Evolutionary conservation across 2,888 invertebrate species (phyloP).

Genomic region (Trachelus troglodyta): DNA sequence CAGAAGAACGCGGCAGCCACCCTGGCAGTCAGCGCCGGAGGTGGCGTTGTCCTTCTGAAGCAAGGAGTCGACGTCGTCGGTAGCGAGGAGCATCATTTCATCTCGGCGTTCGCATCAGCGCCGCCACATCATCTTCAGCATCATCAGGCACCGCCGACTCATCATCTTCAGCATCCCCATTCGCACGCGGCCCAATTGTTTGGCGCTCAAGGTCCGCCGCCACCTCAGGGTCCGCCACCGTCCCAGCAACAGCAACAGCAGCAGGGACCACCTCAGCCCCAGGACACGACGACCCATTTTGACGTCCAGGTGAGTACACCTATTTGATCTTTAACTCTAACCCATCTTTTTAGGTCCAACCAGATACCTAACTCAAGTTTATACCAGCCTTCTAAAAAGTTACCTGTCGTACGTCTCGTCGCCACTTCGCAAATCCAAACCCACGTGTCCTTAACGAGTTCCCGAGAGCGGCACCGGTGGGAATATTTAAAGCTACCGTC

Average conservation of each 20-base stretch:
- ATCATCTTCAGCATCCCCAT: conserved; percentile 69
- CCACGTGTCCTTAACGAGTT: background rate
- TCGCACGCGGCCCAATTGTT: conserved; percentile 67
- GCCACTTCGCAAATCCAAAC: too few relatives aligned
- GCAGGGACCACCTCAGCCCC: conserved; percentile 61
- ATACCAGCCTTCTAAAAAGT: too few relatives aligned
- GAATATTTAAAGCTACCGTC: background rate
- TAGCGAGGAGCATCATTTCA: conserved; percentile 63
- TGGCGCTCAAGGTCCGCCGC: conserved; percentile 61
- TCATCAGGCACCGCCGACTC: conserved; percentile 67
- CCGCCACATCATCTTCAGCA: conserved; percentile 69
- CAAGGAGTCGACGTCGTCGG: conserved; percentile 66
- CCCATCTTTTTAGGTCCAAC: too few relatives aligned
- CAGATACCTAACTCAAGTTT: too few relatives aligned
- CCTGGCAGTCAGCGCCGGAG: conserved; percentile 58
- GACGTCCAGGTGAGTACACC: conserved; percentile 59
- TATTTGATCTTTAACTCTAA: too few relatives aligned
- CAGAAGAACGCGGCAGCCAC: conserved; percentile 69
- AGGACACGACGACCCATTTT: conserved; percentile 60
- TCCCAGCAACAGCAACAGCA: conserved; percentile 62
- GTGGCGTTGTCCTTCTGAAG: conserved; percentile 69
- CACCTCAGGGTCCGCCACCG: conserved; percentile 61
- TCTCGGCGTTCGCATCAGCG: conserved; percentile 65
- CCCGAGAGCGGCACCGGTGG: background rate
- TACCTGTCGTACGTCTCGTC: too few relatives aligned